phyloP scores from a whole-genome alignment of 2,888 invertebrate species.

The Odontothrips loti region DNA sequence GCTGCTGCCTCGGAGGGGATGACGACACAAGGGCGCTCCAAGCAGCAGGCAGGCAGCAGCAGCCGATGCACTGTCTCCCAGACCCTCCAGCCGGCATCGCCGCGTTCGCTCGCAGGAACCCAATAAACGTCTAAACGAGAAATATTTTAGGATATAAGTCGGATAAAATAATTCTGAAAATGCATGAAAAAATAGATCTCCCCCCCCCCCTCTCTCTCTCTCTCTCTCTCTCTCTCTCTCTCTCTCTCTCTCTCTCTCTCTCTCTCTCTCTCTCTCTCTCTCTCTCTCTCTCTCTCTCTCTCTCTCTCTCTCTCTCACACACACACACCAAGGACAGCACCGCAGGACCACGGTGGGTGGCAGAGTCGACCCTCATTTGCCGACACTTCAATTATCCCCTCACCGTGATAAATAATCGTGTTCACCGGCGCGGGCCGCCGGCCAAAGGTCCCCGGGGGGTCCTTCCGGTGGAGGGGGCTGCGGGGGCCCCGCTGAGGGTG shows the following conservation, averaged over 20 bases:
- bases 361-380: not conserved
- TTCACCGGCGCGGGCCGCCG: not conserved
- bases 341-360: no score
- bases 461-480: not conserved
- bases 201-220: not conserved
- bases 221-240: slow-evolving; percentile 1
- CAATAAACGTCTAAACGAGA: not conserved
- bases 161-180: not conserved
- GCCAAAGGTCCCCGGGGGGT: no score
- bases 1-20: not conserved
- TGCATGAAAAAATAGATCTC: not conserved
- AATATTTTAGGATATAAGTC: not conserved
- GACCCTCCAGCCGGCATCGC: no score
- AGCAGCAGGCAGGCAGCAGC: not conserved
- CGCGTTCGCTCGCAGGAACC: no score
- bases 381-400: not conserved
- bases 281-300: no score
- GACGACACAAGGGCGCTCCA: no score
- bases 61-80: not conserved
- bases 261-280: no score
- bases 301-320: no score
- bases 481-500: not conserved
- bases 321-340: no score
- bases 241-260: not conserved
- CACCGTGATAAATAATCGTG: not conserved